These are phyloP conservation scores for Otolemur crassicaudatus DNA, from an alignment of 2,797 vertebrate genomes.

Conservation along the genomic window DNA sequence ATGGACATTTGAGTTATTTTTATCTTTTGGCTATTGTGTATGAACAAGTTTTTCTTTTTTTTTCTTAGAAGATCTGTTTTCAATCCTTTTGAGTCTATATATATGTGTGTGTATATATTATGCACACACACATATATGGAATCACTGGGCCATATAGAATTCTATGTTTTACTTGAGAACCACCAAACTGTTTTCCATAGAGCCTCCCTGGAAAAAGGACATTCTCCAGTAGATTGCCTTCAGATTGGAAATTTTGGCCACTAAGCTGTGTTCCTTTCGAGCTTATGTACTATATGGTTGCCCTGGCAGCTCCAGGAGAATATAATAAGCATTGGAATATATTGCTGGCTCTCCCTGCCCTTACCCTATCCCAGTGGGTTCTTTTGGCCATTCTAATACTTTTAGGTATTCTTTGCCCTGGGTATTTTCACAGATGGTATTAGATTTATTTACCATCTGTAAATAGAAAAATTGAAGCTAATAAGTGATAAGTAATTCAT, in stretches of 20 bases:
- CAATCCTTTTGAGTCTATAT: background rate
- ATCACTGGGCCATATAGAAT: background rate
- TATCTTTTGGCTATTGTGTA: background rate
- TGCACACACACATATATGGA: background rate
- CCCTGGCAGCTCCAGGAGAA: background rate
- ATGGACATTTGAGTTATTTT: slow-evolving; percentile 3
- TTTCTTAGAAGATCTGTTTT: background rate
- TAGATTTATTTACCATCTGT: slow-evolving; percentile 32
- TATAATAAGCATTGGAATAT: background rate
- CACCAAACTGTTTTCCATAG: background rate
- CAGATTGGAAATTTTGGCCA: background rate
- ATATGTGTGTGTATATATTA: background rate
- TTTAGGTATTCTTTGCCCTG: background rate
- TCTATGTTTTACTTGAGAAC: background rate
- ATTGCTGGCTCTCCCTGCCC: background rate
- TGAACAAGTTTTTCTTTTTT: background rate
- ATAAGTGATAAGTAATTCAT: slow-evolving; percentile 24
- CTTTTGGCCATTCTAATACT: background rate
- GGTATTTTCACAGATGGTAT: background rate
- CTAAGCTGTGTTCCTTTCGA: background rate
- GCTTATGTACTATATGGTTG: background rate
- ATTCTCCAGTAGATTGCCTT: background rate
- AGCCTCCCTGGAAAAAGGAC: background rate
- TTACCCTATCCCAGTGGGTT: background rate
- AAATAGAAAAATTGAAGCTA: background rate